Evolutionary conservation across 2,888 invertebrate genomes (phyloP).

Genomic region (Linnaemya tessellans): DNA sequence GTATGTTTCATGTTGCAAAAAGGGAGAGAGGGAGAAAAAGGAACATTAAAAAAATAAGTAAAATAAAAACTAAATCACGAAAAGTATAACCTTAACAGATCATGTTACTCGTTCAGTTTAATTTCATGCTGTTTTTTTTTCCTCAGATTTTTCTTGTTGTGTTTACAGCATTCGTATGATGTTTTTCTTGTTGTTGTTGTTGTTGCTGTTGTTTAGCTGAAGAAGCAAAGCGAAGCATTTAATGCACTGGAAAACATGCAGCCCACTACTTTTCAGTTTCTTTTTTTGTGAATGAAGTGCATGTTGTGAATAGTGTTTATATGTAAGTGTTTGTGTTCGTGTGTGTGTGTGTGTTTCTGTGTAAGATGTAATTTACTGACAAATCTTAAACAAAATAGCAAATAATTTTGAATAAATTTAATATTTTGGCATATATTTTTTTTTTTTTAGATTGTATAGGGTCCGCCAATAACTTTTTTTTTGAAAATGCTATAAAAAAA

Average conservation of each 20-base stretch:
- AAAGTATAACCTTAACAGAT: constrained; percentile 70
- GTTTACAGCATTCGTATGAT: constrained; percentile 17
- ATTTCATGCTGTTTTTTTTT: constrained; percentile 39
- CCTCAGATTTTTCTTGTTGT: neutral
- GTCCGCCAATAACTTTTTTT: no score
- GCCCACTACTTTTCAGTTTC: constrained; percentile 11
- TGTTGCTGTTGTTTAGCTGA: constrained; percentile 18
- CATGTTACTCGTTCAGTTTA: constrained; percentile 61
- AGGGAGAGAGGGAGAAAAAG: neutral
- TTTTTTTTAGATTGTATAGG: neutral
- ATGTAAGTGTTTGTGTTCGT: neutral
- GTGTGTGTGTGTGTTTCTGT: neutral
- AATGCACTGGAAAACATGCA: constrained; percentile 20
- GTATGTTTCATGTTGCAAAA: constrained; percentile 67
- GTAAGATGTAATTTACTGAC: neutral
- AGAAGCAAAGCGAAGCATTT: constrained; percentile 12
- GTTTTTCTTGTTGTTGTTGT: neutral
- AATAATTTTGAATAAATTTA: neutral
- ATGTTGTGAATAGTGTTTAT: constrained; percentile 12
- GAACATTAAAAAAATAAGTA: constrained; percentile 19
- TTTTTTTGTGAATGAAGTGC: constrained; percentile 51
- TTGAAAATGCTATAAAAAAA: no score
- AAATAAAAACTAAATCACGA: constrained; percentile 62
- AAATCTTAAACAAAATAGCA: constrained; percentile 3
- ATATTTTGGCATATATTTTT: neutral